These are phyloP conservation scores for Nannospalax galili DNA, from an alignment of 2,113 vertebrate genomes.

Conservation along the genomic window DNA sequence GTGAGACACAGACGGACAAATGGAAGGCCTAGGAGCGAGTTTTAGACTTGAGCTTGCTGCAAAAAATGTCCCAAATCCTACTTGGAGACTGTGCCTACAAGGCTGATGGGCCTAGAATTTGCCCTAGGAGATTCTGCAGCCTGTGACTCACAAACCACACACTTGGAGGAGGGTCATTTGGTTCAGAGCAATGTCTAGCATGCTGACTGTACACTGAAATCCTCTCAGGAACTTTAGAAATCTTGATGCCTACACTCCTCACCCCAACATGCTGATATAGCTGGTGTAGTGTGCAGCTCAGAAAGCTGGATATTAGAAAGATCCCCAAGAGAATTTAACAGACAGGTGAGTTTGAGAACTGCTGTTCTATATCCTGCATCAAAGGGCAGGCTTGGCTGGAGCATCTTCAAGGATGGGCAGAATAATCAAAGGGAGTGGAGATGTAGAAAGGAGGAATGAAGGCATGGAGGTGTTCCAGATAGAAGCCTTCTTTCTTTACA, in stretches of 20 bases:
- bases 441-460: not conserved
- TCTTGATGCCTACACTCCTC: too few relatives aligned
- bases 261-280: not conserved
- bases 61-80: not conserved
- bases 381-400: not conserved
- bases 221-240: not conserved
- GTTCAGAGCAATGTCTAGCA: not conserved
- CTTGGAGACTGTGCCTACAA: not conserved
- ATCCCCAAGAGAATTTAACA: not conserved
- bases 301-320: not conserved
- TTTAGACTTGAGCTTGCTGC: not conserved
- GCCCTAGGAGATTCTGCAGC: not conserved
- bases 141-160: not conserved
- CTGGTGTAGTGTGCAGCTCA: not conserved
- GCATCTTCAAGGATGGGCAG: not conserved
- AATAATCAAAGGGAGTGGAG: not conserved
- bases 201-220: not conserved
- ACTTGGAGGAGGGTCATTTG: not conserved
- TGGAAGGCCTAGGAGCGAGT: not conserved
- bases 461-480: not conserved
- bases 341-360: not conserved
- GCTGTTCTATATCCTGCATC: not conserved
- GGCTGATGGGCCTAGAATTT: not conserved
- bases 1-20: not conserved
- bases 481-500: not conserved